Evolutionary conservation across 2,113 vertebrate species (phyloP), one percentile per base, ranked within the genome.

Genomic region (Onychostruthus taczanowskii): DNA sequence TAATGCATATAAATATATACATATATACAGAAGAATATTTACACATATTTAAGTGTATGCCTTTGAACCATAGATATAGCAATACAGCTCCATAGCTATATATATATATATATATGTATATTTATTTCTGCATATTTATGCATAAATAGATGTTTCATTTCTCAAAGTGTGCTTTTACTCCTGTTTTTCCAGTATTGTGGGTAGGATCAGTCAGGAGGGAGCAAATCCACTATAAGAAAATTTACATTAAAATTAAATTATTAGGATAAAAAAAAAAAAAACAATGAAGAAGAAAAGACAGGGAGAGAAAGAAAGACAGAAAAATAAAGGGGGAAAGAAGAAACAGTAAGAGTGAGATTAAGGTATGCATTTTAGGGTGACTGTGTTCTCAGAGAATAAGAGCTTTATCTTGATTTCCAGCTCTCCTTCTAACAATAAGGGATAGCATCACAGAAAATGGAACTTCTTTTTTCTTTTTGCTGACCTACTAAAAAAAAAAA

Each of bases 401-500:
- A 74, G 41, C 66, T 93, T 89, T 96, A 87, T 97, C 96, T 97
- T 70, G 39, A 89, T 93, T 95, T 93, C 84, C 84, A 88, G 66
- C 84, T 94, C 53, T 93, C 46, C 35, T 90, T 79, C 22, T 93
- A 97, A 96, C 58, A 96, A 89, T 66, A 80, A 94, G 35, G 91
- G 66, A 90, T 94, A 79, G 7, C 16, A 88, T 95, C 85, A 90
- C 53, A 91, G 96, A 93, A 70, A 94, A 94, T 88, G 30, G 46
- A 81, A 47, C 59, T 92, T 88, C 37, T 86, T 94, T 88, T 86
- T 90, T 88, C 82, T 91, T 94, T 94, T 62, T 67, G 58, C 62
- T 97, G 96, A 96, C 93, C 94, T 93, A 92, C 66, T 78, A n/a
- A 96, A 96, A 89, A 84, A 95, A 95, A 72, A 85, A 85, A n/a